Evolutionary conservation across 2,888 invertebrate species (phyloP).

Genomic region (Thymelicus sylvestris): DNA sequence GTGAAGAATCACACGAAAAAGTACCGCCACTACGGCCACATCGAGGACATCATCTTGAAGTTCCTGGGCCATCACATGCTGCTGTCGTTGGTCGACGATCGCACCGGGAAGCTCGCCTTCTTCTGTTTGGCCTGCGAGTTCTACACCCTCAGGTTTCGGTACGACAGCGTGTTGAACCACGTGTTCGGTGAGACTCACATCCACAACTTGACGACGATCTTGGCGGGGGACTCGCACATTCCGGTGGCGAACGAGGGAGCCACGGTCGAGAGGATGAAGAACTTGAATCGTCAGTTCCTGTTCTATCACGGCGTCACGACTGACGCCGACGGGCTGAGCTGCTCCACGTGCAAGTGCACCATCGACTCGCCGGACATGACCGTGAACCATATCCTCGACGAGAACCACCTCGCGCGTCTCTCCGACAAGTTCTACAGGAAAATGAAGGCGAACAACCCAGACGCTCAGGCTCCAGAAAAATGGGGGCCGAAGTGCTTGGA

Average conservation of each 20-base stretch:
- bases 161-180: slow-evolving; percentile 76
- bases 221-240: slow-evolving; percentile 71
- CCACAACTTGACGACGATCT: slow-evolving; percentile 70
- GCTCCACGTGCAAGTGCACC: slow-evolving; percentile 62
- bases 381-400: slow-evolving; percentile 72
- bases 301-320: slow-evolving; percentile 59
- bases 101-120: slow-evolving; percentile 77
- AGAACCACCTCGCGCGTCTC: slow-evolving; percentile 70
- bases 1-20: slow-evolving; percentile 70
- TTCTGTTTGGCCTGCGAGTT: slow-evolving; percentile 80
- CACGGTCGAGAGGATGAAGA: slow-evolving; percentile 66
- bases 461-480: slow-evolving; percentile 71
- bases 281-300: slow-evolving; percentile 71
- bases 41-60: slow-evolving; percentile 69
- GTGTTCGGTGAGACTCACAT: slow-evolving; percentile 77
- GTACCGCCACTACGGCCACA: slow-evolving; percentile 77
- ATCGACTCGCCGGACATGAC: slow-evolving; percentile 63
- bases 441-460: slow-evolving; percentile 63
- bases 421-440: slow-evolving; percentile 72
- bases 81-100: slow-evolving; percentile 71
- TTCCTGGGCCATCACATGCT: slow-evolving; percentile 70
- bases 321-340: slow-evolving; percentile 55
- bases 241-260: slow-evolving; percentile 62
- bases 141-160: slow-evolving; percentile 75
- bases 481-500: slow-evolving; percentile 78